These are phyloP conservation scores for Mastacembelus armatus DNA, from an alignment of 2,797 vertebrate species.

Conservation along the genomic window DNA sequence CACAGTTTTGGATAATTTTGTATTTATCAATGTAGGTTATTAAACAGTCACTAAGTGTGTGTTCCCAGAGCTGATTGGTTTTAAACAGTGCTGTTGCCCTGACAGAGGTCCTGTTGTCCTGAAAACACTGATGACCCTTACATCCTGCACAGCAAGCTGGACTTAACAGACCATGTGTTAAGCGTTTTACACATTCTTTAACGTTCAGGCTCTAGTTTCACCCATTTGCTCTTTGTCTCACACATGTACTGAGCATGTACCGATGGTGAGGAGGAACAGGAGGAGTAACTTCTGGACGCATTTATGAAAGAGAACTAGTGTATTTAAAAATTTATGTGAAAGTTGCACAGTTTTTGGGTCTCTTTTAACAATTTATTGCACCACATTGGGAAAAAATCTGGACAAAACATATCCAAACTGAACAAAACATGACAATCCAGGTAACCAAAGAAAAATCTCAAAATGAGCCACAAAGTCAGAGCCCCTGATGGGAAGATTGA, in stretches of 20 bases:
- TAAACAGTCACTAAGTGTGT: conserved; percentile 6
- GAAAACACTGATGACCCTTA: conserved; percentile 60
- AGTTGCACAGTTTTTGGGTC: too few relatives aligned
- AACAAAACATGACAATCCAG: conserved; percentile 20
- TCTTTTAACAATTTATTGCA: too few relatives aligned
- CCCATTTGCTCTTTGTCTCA: conserved; percentile 52
- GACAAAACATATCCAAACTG: too few relatives aligned
- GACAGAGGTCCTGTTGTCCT: conserved; percentile 55
- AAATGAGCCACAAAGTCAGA: not conserved
- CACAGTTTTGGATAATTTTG: too few relatives aligned
- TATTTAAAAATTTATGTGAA: too few relatives aligned
- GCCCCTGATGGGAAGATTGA: not conserved
- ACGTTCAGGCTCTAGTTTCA: conserved; percentile 66
- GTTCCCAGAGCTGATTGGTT: conserved; percentile 26
- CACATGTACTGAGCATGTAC: conserved; percentile 25
- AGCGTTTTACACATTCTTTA: conserved; percentile 69
- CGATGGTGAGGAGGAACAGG: not conserved
- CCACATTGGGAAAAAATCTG: too few relatives aligned
- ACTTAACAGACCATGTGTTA: conserved; percentile 68
- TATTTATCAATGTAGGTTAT: too few relatives aligned
- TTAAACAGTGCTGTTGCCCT: conserved; percentile 15
- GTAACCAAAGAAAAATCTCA: conserved; percentile 9
- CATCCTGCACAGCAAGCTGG: conserved; percentile 62
- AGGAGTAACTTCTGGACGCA: too few relatives aligned
- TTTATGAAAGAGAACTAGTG: too few relatives aligned